Evolutionary conservation across 1,140 invertebrate species (phyloP).

Genomic region (Rhagoletis zephyria): DNA sequence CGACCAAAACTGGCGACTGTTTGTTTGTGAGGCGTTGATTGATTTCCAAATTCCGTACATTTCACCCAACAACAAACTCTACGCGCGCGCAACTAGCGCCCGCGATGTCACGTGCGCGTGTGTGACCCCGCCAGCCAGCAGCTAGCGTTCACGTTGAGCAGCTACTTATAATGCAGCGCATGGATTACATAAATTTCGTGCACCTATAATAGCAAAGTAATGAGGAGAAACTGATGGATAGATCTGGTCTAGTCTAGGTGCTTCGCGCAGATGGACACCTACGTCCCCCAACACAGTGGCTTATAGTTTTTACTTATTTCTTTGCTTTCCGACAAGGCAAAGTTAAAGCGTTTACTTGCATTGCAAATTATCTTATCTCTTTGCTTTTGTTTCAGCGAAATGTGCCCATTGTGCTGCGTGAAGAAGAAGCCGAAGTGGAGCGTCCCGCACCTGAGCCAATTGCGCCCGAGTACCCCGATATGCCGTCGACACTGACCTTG

Average conservation of each 20-base stretch:
- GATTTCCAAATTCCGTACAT: conserved; percentile 47
- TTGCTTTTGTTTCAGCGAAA: conserved; percentile 58
- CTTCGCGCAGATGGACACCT: neutral
- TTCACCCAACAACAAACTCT: neutral
- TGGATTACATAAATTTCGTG: conserved; percentile 39
- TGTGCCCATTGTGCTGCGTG: conserved; percentile 60
- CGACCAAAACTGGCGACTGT: conserved; percentile 25
- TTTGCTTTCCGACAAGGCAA: too few relatives aligned
- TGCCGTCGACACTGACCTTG: conserved; percentile 75
- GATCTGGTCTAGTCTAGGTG: conserved; percentile 22
- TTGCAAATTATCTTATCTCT: conserved; percentile 22
- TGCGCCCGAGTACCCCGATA: conserved; percentile 59
- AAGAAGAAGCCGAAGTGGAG: conserved; percentile 54
- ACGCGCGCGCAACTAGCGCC: neutral
- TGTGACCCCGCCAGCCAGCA: conserved; percentile 27
- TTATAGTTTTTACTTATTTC: too few relatives aligned
- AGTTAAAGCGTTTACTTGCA: neutral
- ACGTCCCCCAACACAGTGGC: neutral
- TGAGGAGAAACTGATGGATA: conserved; percentile 51
- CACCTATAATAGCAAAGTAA: conserved; percentile 33
- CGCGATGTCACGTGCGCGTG: conserved; percentile 65
- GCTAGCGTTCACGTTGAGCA: neutral
- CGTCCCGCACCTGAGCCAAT: conserved; percentile 11
- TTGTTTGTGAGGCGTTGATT: conserved; percentile 15
- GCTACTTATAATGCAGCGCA: conserved; percentile 33